These are phyloP conservation scores for Frankliniella intonsa DNA, from an alignment of 2,888 invertebrate genomes.

Conservation along the genomic window DNA sequence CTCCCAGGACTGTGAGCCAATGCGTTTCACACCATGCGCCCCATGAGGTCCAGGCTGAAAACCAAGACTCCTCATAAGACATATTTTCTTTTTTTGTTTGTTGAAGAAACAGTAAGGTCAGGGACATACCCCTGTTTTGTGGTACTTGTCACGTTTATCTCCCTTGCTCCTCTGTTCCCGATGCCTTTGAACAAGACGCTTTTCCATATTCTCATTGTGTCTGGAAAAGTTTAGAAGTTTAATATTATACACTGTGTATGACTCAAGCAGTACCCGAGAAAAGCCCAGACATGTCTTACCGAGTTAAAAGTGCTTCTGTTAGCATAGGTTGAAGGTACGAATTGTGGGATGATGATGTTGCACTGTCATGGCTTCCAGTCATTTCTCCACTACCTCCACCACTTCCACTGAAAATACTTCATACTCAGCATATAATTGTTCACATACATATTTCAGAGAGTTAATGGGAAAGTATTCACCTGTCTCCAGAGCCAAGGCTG, in stretches of 20 bases:
- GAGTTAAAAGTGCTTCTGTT: conserved; percentile 57
- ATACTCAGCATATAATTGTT: background rate
- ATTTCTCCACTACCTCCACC: conserved; percentile 58
- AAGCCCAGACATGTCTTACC: conserved; percentile 42
- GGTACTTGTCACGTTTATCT: conserved; percentile 50
- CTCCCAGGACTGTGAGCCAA: conserved; percentile 59
- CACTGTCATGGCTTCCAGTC: conserved; percentile 53
- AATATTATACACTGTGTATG: too few relatives aligned
- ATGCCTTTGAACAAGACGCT: conserved; percentile 66
- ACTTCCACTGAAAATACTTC: conserved; percentile 39
- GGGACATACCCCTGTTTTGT: background rate
- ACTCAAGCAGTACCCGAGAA: background rate
- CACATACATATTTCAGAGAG: background rate
- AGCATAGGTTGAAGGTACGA: conserved; percentile 52
- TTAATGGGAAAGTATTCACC: conserved; percentile 32
- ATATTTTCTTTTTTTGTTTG: background rate
- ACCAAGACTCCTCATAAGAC: background rate
- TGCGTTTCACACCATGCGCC: conserved; percentile 57
- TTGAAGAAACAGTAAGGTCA: background rate
- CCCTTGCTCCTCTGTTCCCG: conserved; percentile 54
- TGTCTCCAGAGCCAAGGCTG: conserved; percentile 35
- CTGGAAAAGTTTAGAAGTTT: conserved; percentile 45
- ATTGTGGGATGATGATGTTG: conserved; percentile 49
- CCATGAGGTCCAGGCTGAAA: conserved; percentile 41
- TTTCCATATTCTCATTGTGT: conserved; percentile 80